Percentiles rank a stretch among this genome's conserved stretches.
Conservation (phyloP, 2,797 vertebrate species). For the Chlorospingus semifuscus region DNA sequence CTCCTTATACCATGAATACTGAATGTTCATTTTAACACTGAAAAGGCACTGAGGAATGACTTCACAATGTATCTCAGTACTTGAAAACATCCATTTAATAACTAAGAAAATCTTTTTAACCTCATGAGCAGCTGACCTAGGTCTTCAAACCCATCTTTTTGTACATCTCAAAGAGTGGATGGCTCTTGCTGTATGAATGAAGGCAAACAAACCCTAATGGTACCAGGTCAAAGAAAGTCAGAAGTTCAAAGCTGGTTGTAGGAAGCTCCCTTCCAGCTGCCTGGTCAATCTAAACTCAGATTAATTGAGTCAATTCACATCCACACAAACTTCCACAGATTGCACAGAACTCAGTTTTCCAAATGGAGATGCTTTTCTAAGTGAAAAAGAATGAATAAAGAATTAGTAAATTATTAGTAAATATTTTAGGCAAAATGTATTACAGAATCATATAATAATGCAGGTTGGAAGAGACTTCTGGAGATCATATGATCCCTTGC, state of each 20-base stretch:
- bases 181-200: background rate
- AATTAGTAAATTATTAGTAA: background rate
- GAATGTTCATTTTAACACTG: background rate
- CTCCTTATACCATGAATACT: background rate
- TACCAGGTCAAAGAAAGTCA: background rate
- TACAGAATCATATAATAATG: background rate
- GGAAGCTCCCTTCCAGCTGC: background rate
- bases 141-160: background rate
- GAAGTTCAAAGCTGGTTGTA: background rate
- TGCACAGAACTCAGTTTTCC: background rate
- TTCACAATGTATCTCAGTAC: background rate
- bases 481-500: background rate
- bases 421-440: background rate
- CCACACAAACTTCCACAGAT: background rate
- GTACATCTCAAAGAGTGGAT: background rate
- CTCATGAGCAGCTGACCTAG: background rate
- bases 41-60: background rate
- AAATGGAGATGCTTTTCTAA: background rate
- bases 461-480: background rate
- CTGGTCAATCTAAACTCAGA: background rate
- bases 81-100: background rate
- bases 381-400: background rate
- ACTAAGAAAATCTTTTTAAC: background rate
- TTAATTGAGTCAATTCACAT: background rate
- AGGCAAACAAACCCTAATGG: background rate